Evolutionary conservation across 2,113 vertebrate species (phyloP).

Genomic region (Ifrita kowaldi): DNA sequence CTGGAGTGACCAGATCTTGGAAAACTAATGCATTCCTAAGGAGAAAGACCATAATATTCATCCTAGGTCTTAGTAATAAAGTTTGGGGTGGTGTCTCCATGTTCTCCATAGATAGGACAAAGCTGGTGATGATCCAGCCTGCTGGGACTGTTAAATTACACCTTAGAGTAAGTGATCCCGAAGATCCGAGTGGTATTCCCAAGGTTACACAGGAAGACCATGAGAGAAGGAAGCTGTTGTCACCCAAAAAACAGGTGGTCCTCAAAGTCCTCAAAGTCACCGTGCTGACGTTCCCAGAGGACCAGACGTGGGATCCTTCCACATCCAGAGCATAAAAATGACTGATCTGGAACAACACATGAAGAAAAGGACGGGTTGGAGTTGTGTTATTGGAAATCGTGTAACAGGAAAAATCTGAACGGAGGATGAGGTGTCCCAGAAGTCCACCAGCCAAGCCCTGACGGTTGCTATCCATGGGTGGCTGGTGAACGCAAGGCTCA

Average conservation of each 20-base stretch:
- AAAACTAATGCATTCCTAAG: background rate
- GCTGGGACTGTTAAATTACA: background rate
- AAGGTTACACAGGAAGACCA: background rate
- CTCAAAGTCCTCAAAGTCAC: background rate
- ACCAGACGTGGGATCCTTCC: background rate
- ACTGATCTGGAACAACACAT: background rate
- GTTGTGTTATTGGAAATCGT: background rate
- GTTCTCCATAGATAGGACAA: background rate
- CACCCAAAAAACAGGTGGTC: background rate
- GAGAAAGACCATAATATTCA: background rate
- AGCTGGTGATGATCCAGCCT: background rate
- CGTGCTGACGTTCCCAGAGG: accelerated
- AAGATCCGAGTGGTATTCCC: background rate
- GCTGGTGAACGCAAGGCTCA: background rate
- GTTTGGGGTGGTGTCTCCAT: background rate
- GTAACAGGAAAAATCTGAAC: background rate
- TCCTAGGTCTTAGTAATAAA: background rate
- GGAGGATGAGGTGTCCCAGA: background rate
- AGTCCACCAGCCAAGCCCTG: background rate
- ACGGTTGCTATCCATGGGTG: background rate
- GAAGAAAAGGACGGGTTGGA: background rate
- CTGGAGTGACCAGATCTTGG: background rate
- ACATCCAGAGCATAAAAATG: background rate
- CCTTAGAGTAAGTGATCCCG: background rate
- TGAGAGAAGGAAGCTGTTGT: background rate